Base-by-base conservation (phyloP, 2,797 vertebrate species). In the Crocidura indochinensis region DNA sequence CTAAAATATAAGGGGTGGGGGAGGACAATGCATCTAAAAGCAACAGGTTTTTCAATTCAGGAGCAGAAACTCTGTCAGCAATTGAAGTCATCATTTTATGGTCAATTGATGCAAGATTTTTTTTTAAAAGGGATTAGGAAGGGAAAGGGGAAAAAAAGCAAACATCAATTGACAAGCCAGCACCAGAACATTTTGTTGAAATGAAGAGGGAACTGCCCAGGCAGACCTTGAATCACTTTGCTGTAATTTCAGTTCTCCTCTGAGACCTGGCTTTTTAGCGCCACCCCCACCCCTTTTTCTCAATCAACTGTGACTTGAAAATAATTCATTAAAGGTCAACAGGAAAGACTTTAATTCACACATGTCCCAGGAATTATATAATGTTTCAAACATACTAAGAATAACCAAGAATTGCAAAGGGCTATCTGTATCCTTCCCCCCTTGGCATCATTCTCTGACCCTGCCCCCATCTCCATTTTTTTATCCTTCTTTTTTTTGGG, bases 71-170 rank as follows among this genome's bases (percentile, higher is more conserved):
- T 86, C 85, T 24, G 84, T 24, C 89, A 79, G 88, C 94, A 94
- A 93, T 81, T 77, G 90, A 91, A 95, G 78, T 27, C n/a, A 95
- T 91, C 92, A 95, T 95, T 95, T 91, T 56, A 88, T 24, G 49
- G 71, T 85, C 91, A 72, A 64, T 60, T 8, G 88, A 88, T 65
- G 80, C 79, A 71, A 88, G 80, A 15, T 71, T 91, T 93, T 84
- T 82, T 83, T 86, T 84, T 92, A 84, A 75, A 87, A 91, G 84
- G 83, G 93, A 96, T 96, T 96, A 95, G 78, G 65, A 77, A 64
- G 77, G 10, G 19, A 1, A 24, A 69, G 78, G 38, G 53, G 68
- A 73, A 87, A 71, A 73, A 46, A 84, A 73, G 92, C 75, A 84
- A 94, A 88, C 71, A 86, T 68, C 88, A 90, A 73, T 56, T 56